These are phyloP conservation scores for Melitaea athalia DNA, from an alignment of 2,888 invertebrate species.

Conservation along the genomic window DNA sequence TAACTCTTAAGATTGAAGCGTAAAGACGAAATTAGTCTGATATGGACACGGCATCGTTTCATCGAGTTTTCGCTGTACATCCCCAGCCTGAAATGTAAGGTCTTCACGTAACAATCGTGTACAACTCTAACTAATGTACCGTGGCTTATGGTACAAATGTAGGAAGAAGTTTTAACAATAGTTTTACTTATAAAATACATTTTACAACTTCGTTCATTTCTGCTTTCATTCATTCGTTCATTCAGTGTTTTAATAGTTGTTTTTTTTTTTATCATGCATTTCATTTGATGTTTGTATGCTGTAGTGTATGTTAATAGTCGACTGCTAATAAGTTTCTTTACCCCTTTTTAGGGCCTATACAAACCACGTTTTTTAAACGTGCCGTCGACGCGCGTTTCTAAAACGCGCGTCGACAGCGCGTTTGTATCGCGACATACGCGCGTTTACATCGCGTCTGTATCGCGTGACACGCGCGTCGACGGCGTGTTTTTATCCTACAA, in stretches of 20 bases:
- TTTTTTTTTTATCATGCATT: background rate
- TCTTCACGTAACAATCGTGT: conserved; percentile 14
- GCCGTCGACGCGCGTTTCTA: no score
- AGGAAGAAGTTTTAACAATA: conserved; percentile 2
- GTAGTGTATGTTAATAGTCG: no score
- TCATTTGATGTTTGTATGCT: background rate
- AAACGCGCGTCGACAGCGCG: no score
- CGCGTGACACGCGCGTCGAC: no score
- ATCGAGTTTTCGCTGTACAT: conserved; percentile 16
- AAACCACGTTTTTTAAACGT: no score
- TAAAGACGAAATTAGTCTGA: conserved; percentile 15
- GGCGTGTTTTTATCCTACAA: no score
- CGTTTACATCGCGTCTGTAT: no score
- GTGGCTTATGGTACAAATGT: conserved; percentile 15
- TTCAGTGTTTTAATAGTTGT: background rate
- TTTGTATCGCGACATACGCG: no score
- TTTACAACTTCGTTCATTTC: background rate
- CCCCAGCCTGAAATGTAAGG: conserved; percentile 12
- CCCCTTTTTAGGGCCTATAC: no score
- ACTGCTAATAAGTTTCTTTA: no score
- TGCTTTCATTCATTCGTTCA: background rate
- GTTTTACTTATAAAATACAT: background rate
- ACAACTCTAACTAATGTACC: conserved; percentile 18
- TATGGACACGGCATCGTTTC: background rate
- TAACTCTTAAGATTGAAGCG: background rate